A percentile compares a stretch with the other conserved stretches of the same genome.
Evolutionary conservation across 2,113 vertebrate species (phyloP).

Genomic region (Alaudala cheleensis): DNA sequence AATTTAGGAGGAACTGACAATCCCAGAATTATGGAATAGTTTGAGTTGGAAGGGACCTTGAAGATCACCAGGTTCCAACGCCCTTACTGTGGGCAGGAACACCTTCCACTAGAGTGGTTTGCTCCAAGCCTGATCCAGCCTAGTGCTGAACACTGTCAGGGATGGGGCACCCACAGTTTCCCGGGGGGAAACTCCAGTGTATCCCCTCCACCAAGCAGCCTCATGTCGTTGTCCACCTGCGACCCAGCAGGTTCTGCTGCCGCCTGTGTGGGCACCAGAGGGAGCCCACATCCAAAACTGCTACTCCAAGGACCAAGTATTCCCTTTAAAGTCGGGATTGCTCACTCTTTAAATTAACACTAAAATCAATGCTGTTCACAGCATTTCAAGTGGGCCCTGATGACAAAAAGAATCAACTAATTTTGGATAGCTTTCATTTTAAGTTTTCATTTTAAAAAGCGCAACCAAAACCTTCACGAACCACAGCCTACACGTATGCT

Average conservation of each 20-base stretch:
- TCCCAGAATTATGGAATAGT: background rate
- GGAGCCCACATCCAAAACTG: background rate
- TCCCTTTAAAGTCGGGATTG: background rate
- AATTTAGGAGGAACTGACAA: background rate
- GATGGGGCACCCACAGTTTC: background rate
- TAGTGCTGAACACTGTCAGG: background rate
- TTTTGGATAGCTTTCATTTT: background rate
- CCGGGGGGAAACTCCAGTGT: accelerated
- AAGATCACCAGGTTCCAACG: background rate
- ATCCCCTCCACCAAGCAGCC: background rate
- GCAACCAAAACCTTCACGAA: background rate
- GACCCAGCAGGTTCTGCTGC: background rate
- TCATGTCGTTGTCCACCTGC: accelerated
- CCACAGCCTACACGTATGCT: background rate
- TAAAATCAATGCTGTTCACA: background rate
- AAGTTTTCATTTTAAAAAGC: background rate
- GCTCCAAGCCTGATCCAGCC: background rate
- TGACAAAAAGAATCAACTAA: background rate
- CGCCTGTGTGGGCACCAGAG: background rate
- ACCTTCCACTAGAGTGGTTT: background rate
- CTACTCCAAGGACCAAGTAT: background rate
- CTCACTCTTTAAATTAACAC: background rate
- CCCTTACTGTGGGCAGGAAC: background rate
- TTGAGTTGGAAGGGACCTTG: background rate
- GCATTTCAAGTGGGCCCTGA: background rate